phyloP scores from a whole-genome alignment of 2,113 vertebrate genomes.

The Carassius auratus region DNA sequence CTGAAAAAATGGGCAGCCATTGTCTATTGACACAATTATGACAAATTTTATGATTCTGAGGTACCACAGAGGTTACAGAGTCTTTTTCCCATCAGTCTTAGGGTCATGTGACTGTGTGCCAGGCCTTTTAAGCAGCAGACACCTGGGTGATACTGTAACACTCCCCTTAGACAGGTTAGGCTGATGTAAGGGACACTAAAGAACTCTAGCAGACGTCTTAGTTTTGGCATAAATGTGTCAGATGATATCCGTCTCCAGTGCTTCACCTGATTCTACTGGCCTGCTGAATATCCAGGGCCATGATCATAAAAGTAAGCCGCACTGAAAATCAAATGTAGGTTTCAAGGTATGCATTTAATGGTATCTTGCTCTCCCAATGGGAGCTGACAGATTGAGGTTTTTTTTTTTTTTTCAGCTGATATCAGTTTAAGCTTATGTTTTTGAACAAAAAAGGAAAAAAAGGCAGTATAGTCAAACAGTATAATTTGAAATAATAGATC shows the following conservation, averaged over 20 bases:
- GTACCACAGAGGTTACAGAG: neutral
- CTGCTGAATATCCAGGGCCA: neutral
- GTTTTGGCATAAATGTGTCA: slow-evolving; percentile 42
- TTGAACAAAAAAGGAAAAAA: too few species aligned
- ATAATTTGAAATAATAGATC: neutral
- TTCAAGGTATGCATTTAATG: neutral
- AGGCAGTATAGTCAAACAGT: neutral
- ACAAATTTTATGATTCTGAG: neutral
- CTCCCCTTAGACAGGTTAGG: slow-evolving; percentile 52
- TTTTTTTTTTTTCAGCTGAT: neutral
- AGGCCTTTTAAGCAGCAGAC: slow-evolving; percentile 33
- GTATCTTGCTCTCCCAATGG: neutral
- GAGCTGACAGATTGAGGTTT: neutral
- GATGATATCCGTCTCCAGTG: neutral
- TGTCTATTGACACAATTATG: slow-evolving; percentile 2
- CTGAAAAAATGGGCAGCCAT: neutral
- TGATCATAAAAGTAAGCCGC: neutral
- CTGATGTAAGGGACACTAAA: slow-evolving; percentile 30
- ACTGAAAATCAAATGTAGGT: neutral
- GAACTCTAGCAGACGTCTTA: slow-evolving; percentile 27
- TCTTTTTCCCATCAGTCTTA: slow-evolving; percentile 12
- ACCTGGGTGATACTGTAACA: slow-evolving; percentile 41
- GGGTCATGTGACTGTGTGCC: slow-evolving; percentile 9
- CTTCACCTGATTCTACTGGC: neutral
- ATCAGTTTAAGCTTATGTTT: neutral